Conservation (phyloP, 2,888 invertebrate genomes). For the Seira sanloemensis region DNA sequence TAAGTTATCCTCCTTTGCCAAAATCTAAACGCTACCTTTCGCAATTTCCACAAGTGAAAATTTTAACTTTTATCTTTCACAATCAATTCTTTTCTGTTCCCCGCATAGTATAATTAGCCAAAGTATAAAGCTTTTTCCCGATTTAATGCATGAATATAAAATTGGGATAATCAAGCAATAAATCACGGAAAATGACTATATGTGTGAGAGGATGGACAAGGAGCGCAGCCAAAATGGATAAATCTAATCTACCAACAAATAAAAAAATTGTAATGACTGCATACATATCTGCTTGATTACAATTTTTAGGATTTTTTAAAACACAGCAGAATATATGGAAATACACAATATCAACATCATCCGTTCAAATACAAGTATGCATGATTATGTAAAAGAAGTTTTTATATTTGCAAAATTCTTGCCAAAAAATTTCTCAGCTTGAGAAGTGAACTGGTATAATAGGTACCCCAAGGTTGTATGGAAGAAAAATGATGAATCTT, state of each 20-base stretch:
- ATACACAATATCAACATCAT: not conserved
- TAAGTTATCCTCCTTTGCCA: not conserved
- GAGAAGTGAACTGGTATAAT: not conserved
- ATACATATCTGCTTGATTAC: not conserved
- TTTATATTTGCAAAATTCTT: not conserved
- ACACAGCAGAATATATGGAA: not conserved
- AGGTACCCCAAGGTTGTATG: not conserved
- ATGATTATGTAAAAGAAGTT: not conserved
- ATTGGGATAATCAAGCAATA: constrained; percentile 12
- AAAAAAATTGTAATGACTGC: not conserved
- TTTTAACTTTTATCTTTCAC: not conserved
- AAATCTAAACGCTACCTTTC: not conserved
- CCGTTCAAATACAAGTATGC: not conserved
- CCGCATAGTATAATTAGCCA: not conserved
- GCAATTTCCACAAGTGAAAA: not conserved
- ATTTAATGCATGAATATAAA: too few species aligned
- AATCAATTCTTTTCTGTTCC: not conserved
- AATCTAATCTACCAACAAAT: not conserved
- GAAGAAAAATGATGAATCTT: not conserved
- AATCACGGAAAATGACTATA: constrained; percentile 15
- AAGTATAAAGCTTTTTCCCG: not conserved
- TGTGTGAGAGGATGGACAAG: constrained; percentile 15
- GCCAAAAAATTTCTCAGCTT: not conserved
- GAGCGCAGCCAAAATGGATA: constrained; percentile 12
- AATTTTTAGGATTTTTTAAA: not conserved